These are phyloP conservation scores for Hirundo rustica DNA, from an alignment of 2,797 vertebrate genomes.

Conservation along the genomic window DNA sequence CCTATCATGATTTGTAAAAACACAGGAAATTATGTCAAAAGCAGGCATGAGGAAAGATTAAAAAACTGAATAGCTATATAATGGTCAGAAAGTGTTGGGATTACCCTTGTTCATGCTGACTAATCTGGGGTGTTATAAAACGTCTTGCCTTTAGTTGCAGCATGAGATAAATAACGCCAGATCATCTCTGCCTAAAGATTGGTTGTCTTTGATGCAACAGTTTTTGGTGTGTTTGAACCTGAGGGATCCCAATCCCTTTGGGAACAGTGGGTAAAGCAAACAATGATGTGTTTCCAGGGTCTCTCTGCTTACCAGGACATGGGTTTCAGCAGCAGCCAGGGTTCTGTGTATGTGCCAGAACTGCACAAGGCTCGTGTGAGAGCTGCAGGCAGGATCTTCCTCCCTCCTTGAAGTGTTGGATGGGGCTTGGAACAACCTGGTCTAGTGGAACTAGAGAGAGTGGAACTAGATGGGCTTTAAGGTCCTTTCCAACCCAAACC, in stretches of 20 bases:
- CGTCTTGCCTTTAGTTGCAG: neutral
- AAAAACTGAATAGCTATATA: neutral
- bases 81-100: neutral
- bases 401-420: neutral
- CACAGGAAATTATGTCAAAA: neutral
- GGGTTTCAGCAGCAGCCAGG: neutral
- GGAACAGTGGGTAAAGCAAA: neutral
- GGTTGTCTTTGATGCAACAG: fast-evolving
- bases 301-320: neutral
- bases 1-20: neutral
- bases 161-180: neutral
- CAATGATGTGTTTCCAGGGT: neutral
- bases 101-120: neutral
- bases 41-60: neutral
- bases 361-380: neutral
- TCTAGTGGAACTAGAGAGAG: neutral
- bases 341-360: fast-evolving
- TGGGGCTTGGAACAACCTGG: fast-evolving
- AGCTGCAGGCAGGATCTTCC: neutral
- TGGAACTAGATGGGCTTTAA: neutral
- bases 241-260: neutral
- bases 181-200: neutral
- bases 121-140: neutral
- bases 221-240: neutral
- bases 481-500: neutral